Evolutionary conservation across 1,140 invertebrate genomes (phyloP), one percentile per base, ranked within the genome.

Genomic region (Drosophila mauritiana): DNA sequence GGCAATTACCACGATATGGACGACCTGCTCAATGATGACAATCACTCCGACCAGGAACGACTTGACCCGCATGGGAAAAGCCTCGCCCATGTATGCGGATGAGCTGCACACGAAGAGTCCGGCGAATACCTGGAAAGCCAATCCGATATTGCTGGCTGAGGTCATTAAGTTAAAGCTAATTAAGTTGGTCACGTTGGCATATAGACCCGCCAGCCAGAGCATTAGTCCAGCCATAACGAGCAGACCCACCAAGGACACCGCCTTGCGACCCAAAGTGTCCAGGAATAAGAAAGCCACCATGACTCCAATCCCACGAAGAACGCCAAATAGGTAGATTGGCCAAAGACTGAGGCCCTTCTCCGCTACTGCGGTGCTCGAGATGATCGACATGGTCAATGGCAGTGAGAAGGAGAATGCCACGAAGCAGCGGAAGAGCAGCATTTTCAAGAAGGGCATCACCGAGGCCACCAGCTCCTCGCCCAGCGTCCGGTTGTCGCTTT

Each of bases 1-100:
- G 46, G 64, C 72, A 1, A 91, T 80, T 1, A 86, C 56, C 1
- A 91, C 80, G 15, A 91, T 73, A n/a, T 91, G 89, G 11, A 91
- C 55, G 2, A 73, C 7, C n/a, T 91, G 78, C 58, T 91, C 84
- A 12, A 80, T 25, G 27, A 49, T 57, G 6, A 91, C 69, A 17
- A 84, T 73, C 3, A 82, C 10, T 4, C 81, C 79, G 5, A 91
- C 57, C 0, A 78, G 55, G 42, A 54, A 78, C 7, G 89, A 64
- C 25, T 91, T 91, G 0, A 78, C 20, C 0, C 72, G 64, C 64
- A 91, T 46, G 0, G 84, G 89, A 10, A 91, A 91, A 3, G 89
- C 89, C 27, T 91, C 89, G 1, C 89, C 76, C 45, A 91, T n/a
- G 34, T 80, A 91, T 3, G 58, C 54, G 3, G 84, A 65, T 4